Evolutionary conservation across 1,140 invertebrate species (phyloP).

Genomic region (Lucilia cuprina): DNA sequence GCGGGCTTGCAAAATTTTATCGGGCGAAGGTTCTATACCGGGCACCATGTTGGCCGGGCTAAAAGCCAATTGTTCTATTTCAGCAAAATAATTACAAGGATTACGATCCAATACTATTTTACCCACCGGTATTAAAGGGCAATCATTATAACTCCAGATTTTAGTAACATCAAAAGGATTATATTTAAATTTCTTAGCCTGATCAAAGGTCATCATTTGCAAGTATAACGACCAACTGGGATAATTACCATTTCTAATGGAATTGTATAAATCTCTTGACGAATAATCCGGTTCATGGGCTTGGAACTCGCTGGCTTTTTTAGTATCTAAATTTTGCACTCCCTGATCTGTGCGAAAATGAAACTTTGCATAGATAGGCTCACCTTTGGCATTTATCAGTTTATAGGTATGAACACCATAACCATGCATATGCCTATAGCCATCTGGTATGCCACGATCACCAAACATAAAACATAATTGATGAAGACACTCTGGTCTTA

Average conservation of each 20-base stretch:
- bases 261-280: slow-evolving; percentile 89
- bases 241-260: slow-evolving; percentile 80
- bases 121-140: slow-evolving; percentile 90
- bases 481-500: slow-evolving; percentile 88
- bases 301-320: slow-evolving; percentile 76
- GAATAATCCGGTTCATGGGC: slow-evolving; percentile 87
- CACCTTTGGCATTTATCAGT: slow-evolving; percentile 82
- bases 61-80: slow-evolving; percentile 96
- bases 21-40: slow-evolving; percentile 89
- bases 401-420: slow-evolving; percentile 97
- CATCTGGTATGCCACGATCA: slow-evolving; percentile 92
- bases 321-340: slow-evolving; percentile 81
- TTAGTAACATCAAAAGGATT: slow-evolving; percentile 95
- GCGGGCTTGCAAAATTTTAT: slow-evolving; percentile 95
- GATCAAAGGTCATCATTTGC: slow-evolving; percentile 79
- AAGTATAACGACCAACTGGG: slow-evolving; percentile 84
- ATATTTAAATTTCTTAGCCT: slow-evolving; percentile 77
- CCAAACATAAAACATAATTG: slow-evolving; percentile 88
- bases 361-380: slow-evolving; percentile 90
- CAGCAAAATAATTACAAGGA: slow-evolving; percentile 91
- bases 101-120: slow-evolving; percentile 88
- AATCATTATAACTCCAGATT: slow-evolving; percentile 90
- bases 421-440: slow-evolving; percentile 93
- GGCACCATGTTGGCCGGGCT: slow-evolving; percentile 90
- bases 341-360: slow-evolving; percentile 92